phyloP scores from a whole-genome alignment of 2,113 vertebrate genomes.

The Blennius ocellaris region DNA sequence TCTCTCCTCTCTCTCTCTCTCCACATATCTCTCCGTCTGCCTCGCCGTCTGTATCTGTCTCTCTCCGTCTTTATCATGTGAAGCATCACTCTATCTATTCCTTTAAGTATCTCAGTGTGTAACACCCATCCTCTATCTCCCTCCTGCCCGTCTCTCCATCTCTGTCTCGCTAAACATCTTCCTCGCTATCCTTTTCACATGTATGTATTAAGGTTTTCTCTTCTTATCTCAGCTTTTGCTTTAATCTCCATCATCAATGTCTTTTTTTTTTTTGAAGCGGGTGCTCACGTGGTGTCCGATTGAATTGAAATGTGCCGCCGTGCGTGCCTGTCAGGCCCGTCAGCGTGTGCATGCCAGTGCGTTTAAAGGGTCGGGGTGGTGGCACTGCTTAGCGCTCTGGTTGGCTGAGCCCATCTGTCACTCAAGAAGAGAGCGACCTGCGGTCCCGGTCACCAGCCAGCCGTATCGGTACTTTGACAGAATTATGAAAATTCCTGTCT shows the following conservation, averaged over 20 bases:
- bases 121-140: conserved; percentile 58
- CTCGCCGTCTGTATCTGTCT: conserved; percentile 53
- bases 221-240: background rate
- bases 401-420: conserved; percentile 94
- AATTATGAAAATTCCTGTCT: conserved; percentile 88
- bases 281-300: conserved; percentile 8
- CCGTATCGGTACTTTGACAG: conserved; percentile 81
- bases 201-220: no score
- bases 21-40: conserved; percentile 57
- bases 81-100: conserved; percentile 62
- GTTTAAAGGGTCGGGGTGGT: conserved; percentile 41
- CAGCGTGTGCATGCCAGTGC: conserved; percentile 73
- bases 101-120: conserved; percentile 57
- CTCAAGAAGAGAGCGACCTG: conserved; percentile 85
- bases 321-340: conserved; percentile 76
- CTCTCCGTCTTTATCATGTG: conserved; percentile 61
- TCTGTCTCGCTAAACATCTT: conserved; percentile 60
- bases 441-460: conserved; percentile 82
- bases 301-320: conserved; percentile 58
- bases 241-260: conserved; percentile 4
- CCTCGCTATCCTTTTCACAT: background rate
- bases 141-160: conserved; percentile 50
- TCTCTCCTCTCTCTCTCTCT: conserved; percentile 36
- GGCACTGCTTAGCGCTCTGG: conserved; percentile 87
- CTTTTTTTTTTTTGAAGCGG: conserved; percentile 1